These are phyloP conservation scores for Tamias sibiricus DNA, from an alignment of 2,113 vertebrate species.

Conservation along the genomic window DNA sequence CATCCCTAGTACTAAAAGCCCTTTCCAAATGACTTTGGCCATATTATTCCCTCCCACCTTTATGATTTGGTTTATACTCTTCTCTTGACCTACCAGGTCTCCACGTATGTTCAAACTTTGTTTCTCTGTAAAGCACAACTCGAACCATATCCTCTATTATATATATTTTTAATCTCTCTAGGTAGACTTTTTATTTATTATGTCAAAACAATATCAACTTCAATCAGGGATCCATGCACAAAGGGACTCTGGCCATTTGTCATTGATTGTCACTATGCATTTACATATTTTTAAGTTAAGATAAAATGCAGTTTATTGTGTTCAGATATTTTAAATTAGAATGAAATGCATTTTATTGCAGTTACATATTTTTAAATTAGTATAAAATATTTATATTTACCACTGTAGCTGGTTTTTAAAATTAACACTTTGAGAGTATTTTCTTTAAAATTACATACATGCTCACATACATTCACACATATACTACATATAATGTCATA, in stretches of 20 bases:
- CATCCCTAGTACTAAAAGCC: not conserved
- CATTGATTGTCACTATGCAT: not conserved
- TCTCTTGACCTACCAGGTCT: not conserved
- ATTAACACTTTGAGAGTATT: not conserved
- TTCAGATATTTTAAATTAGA: not conserved
- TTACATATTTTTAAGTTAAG: not conserved
- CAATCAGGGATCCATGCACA: not conserved
- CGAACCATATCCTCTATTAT: not conserved
- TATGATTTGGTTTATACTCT: not conserved
- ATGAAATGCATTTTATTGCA: not conserved
- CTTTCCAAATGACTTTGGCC: not conserved
- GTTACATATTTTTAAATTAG: not conserved
- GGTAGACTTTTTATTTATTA: not conserved
- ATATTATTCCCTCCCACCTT: not conserved
- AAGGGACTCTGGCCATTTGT: not conserved
- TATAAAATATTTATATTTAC: not conserved
- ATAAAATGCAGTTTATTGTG: not conserved
- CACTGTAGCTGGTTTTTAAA: not conserved
- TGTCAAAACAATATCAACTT: not conserved
- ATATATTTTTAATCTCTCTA: not conserved
- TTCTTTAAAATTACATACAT: not conserved
- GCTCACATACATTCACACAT: not conserved
- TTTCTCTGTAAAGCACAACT: not conserved
- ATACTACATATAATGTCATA: not conserved
- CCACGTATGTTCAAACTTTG: not conserved